Evolutionary conservation across 1,140 invertebrate species (phyloP), one percentile per base, ranked within the genome.

Genomic region (Teleopsis dalmanni): DNA sequence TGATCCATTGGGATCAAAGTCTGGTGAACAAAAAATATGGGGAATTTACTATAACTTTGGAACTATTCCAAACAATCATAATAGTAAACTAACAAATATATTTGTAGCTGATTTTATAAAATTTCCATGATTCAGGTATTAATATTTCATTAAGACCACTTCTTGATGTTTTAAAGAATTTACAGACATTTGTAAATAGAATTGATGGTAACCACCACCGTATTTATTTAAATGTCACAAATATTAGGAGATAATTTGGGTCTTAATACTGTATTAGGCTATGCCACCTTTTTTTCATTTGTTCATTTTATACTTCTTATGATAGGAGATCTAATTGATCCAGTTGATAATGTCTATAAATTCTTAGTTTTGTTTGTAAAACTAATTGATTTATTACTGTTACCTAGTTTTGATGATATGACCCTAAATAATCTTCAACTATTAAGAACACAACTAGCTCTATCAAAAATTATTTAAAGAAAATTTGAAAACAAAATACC

Each of bases 401-500:
- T 41, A 41, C 2, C 18, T 25, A 21, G 22, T 21, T 41, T 41
- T 26, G 23, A 41, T 41, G 22, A 41, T 23, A n/a, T 22, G 3
- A 4, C 25, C 25, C 25, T 41, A 26, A 41, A 26, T 21, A 3
- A 21, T 6, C 22, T 41, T 4, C 19, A 41, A 41, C 13, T 21
- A 21, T 23, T 26, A 21, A 16, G 23, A 41, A 26, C 38, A 41
- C 23, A 41, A 41, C 38, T 14, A 41, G 23, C 25, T 21, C 4
- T 41, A 41, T 26, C 16, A 21, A 25, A 41, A 2, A 41, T 21
- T 41, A 14, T 41, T 41, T 41, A 21, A 41, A 21, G 38, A 41
- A 41, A 16, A 22, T 10, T 41, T 41, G 38, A 41, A 41, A 41
- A 18, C 38, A 41, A 41, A 41, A 41, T 41, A 41, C 25, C 38